Evolutionary conservation across 2,888 invertebrate species (phyloP).

Genomic region (Drosophila dives): DNA sequence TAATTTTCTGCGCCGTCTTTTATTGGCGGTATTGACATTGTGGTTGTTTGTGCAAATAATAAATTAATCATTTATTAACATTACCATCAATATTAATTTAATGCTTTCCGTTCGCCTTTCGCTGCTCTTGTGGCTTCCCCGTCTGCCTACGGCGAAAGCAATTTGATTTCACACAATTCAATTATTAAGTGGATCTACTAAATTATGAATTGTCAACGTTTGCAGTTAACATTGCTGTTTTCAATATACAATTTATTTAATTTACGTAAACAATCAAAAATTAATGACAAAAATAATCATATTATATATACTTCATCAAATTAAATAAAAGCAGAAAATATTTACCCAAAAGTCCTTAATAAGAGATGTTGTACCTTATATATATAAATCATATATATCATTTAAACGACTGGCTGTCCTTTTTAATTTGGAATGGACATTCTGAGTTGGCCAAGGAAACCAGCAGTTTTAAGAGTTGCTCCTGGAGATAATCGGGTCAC

Average conservation of each 20-base stretch:
- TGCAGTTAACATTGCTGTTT: background rate
- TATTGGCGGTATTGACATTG: background rate
- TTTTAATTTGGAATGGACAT: background rate
- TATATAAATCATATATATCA: background rate
- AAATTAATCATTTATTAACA: slow-evolving; percentile 55
- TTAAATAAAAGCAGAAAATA: background rate
- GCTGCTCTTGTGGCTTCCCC: background rate
- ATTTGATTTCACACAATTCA: background rate
- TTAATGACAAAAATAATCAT: background rate
- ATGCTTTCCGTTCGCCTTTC: background rate
- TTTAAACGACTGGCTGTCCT: background rate
- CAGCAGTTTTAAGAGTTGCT: background rate
- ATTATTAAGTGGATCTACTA: slow-evolving; percentile 7
- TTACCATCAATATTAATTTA: slow-evolving; percentile 53
- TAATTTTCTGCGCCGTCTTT: slow-evolving; percentile 1
- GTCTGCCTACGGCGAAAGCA: background rate
- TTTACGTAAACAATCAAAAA: background rate
- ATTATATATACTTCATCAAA: background rate
- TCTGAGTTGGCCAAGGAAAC: background rate
- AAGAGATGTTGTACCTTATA: background rate
- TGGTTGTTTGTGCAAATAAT: slow-evolving; percentile 21
- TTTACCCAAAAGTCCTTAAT: background rate
- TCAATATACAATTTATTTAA: background rate
- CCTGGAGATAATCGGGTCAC: slow-evolving; percentile 1
- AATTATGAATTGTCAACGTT: slow-evolving; percentile 1